Conservation (phyloP, 2,888 invertebrate genomes). For the Dendrolimus houi region DNA sequence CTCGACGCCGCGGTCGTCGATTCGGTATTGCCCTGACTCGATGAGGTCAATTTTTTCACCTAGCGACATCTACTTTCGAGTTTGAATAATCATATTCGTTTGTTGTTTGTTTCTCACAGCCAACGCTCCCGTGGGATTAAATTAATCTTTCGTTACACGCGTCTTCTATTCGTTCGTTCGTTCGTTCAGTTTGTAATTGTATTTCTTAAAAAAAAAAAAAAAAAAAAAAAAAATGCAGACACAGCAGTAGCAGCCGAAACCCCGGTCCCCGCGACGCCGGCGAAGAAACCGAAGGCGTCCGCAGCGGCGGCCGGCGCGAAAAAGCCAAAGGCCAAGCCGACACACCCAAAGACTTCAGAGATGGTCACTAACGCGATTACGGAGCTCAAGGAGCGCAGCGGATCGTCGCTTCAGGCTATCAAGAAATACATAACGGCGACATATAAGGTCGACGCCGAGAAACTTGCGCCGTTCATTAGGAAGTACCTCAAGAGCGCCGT, state of each 20-base stretch:
- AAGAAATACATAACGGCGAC: constrained; percentile 78
- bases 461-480: constrained; percentile 75
- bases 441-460: constrained; percentile 77
- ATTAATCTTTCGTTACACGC: too few relatives aligned
- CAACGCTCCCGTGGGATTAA: too few relatives aligned
- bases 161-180: too few relatives aligned
- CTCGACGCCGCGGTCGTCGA: constrained; percentile 2
- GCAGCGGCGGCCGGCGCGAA: constrained; percentile 14
- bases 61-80: too few relatives aligned
- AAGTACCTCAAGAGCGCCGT: constrained; percentile 74
- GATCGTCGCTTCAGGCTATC: constrained; percentile 75
- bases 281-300: too few relatives aligned
- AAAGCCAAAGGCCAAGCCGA: constrained; percentile 42
- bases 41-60: constrained; percentile 6
- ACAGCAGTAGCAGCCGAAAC: too few relatives aligned
- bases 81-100: too few relatives aligned
- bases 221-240: too few relatives aligned
- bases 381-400: constrained; percentile 71
- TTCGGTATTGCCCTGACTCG: not conserved
- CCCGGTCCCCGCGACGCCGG: too few relatives aligned
- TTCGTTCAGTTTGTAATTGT: too few relatives aligned
- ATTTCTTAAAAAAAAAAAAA: too few relatives aligned
- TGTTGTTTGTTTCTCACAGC: too few relatives aligned
- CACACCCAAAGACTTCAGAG: constrained; percentile 32
- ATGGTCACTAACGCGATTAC: constrained; percentile 78